Conservation (phyloP, 2,113 vertebrate genomes). For the Polypterus bichir region DNA sequence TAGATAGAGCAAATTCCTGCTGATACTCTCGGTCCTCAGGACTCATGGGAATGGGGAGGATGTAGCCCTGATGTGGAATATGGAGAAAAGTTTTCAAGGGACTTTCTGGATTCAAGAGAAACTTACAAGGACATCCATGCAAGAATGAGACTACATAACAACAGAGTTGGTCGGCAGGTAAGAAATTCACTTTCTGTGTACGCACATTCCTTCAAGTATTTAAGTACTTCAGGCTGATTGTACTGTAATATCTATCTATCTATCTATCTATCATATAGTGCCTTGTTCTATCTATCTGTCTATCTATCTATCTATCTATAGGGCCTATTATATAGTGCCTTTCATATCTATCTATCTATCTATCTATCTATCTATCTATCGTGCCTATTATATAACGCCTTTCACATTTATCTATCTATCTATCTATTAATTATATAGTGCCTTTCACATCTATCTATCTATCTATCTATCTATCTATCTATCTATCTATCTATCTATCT, state of each 20-base stretch:
- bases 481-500: too few relatives aligned
- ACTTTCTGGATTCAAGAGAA: slow-evolving; percentile 92
- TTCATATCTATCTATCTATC: background rate
- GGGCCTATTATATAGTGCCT: too few relatives aligned
- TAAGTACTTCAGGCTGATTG: too few relatives aligned
- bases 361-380: background rate
- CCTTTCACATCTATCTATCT: too few relatives aligned
- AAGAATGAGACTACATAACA: slow-evolving; percentile 95
- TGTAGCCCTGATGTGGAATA: slow-evolving; percentile 95
- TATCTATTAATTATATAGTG: too few relatives aligned
- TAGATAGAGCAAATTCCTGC: slow-evolving; percentile 57
- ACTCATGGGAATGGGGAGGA: slow-evolving; percentile 98
- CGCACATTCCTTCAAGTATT: too few relatives aligned
- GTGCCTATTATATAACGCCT: background rate
- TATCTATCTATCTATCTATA: background rate
- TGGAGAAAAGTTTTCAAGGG: slow-evolving; percentile 90
- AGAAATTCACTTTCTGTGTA: slow-evolving; percentile 28
- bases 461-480: too few relatives aligned
- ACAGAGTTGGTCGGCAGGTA: slow-evolving; percentile 91
- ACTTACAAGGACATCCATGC: slow-evolving; percentile 93
- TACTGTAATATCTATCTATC: too few relatives aligned
- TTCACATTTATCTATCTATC: background rate
- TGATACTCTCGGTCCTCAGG: slow-evolving; percentile 71
- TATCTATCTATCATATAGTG: background rate
- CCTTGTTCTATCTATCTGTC: too few relatives aligned